Conservation (phyloP, 2,888 invertebrate species). For the Tethea ocularis region DNA sequence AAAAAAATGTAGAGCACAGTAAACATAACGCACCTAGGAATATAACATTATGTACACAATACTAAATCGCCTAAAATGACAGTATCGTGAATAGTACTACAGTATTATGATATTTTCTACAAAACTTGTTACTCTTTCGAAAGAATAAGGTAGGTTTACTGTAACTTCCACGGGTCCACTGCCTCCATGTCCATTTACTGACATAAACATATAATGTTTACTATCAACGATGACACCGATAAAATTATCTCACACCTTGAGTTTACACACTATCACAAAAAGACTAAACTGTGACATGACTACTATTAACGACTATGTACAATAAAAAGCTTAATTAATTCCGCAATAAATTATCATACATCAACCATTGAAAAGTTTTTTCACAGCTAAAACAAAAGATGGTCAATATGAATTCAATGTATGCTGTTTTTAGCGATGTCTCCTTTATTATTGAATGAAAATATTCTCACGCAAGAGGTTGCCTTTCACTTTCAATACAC, state of each 20-base stretch:
- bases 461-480: conserved; percentile 51
- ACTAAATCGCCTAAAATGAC: too few species aligned
- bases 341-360: neutral
- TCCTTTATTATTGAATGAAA: conserved; percentile 20
- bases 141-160: too few species aligned
- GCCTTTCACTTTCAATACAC: conserved; percentile 60
- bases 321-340: neutral
- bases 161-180: too few species aligned
- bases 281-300: neutral
- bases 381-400: neutral
- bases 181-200: too few species aligned
- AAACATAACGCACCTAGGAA: too few species aligned
- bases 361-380: neutral
- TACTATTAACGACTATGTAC: neutral
- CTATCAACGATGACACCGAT: too few species aligned
- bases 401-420: conserved; percentile 12
- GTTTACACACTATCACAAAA: neutral
- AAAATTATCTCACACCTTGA: neutral
- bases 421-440: conserved; percentile 9
- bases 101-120: too few species aligned
- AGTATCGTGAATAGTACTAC: too few species aligned
- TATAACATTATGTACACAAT: too few species aligned
- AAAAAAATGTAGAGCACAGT: too few species aligned
- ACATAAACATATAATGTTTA: too few species aligned
- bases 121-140: too few species aligned